phyloP scores from a whole-genome alignment of 2,113 vertebrate genomes.

The Zosterops lateralis region DNA sequence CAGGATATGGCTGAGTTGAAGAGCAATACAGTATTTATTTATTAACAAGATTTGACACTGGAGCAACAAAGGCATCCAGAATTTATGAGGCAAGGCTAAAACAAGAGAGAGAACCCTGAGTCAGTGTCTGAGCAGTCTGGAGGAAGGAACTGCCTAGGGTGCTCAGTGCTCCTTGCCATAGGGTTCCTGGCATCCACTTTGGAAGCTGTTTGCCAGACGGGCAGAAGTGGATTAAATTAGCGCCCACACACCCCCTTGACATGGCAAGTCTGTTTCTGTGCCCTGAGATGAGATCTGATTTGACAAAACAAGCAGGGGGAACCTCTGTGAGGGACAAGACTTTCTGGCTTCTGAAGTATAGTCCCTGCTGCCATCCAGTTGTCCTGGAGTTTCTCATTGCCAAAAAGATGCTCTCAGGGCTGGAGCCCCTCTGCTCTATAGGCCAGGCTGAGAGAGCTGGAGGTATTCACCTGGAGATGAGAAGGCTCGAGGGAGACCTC shows the following conservation, averaged over 20 bases:
- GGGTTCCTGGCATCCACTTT: neutral
- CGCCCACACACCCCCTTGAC: fast-evolving
- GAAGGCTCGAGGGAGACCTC: neutral
- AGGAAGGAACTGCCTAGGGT: neutral
- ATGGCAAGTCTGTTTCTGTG: neutral
- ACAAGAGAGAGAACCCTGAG: neutral
- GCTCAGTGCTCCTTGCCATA: neutral
- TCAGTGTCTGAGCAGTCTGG: neutral
- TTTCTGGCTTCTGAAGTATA: neutral
- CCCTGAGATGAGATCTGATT: neutral
- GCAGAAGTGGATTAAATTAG: neutral
- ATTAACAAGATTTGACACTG: neutral
- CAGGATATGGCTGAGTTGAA: neutral
- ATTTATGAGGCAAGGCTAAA: neutral
- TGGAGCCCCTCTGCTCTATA: neutral
- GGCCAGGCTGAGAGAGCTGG: neutral
- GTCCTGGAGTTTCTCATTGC: neutral
- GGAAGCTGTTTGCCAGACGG: neutral
- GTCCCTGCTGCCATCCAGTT: neutral
- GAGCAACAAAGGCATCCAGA: neutral
- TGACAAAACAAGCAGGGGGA: neutral
- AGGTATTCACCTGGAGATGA: neutral
- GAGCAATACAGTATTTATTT: neutral
- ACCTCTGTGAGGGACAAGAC: neutral
- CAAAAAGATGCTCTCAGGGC: neutral